Percentiles rank a stretch among this genome's conserved stretches.
phyloP scores from a whole-genome alignment of 2,797 vertebrate species.

The Acrossocheilus fasciatus region DNA sequence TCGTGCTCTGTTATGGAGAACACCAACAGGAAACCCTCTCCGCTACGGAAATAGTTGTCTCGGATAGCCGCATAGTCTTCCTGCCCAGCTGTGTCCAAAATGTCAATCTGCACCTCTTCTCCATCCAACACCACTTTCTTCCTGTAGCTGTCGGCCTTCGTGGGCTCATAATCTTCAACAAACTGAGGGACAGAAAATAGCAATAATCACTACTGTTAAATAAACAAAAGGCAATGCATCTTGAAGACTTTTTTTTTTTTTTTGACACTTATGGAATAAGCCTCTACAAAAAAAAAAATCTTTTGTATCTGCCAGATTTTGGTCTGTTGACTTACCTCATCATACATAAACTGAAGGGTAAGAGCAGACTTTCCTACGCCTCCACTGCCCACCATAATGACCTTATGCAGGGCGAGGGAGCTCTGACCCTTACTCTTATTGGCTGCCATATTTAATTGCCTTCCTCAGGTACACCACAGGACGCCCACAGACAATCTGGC shows the following conservation, averaged over 20 bases:
- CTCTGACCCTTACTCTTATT: slow-evolving; percentile 97
- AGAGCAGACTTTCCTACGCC: slow-evolving; percentile 98
- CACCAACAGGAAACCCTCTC: slow-evolving; percentile 96
- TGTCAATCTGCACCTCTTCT: slow-evolving; percentile 98
- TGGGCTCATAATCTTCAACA: slow-evolving; percentile 98
- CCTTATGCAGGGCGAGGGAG: slow-evolving; percentile 95
- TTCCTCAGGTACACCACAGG: slow-evolving; percentile 51
- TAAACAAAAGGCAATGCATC: neutral
- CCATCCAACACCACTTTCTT: slow-evolving; percentile 99
- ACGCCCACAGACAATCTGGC: slow-evolving; percentile 53
- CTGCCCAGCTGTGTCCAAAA: slow-evolving; percentile 97
- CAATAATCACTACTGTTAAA: neutral
- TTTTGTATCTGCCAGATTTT: neutral
- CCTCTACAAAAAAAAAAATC: neutral
- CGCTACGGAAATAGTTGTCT: slow-evolving; percentile 98
- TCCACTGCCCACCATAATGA: slow-evolving; percentile 99
- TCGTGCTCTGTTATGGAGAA: slow-evolving; percentile 98
- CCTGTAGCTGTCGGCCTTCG: slow-evolving; percentile 98
- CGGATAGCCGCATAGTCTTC: slow-evolving; percentile 99
- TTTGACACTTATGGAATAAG: neutral
- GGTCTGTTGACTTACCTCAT: slow-evolving; percentile 85
- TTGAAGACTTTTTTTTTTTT: neutral
- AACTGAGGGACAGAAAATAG: slow-evolving; percentile 79
- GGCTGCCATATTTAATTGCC: slow-evolving; percentile 84
- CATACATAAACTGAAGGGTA: slow-evolving; percentile 98